Evolutionary conservation across 2,797 vertebrate genomes (phyloP).

Genomic region (Propithecus perrieri): DNA sequence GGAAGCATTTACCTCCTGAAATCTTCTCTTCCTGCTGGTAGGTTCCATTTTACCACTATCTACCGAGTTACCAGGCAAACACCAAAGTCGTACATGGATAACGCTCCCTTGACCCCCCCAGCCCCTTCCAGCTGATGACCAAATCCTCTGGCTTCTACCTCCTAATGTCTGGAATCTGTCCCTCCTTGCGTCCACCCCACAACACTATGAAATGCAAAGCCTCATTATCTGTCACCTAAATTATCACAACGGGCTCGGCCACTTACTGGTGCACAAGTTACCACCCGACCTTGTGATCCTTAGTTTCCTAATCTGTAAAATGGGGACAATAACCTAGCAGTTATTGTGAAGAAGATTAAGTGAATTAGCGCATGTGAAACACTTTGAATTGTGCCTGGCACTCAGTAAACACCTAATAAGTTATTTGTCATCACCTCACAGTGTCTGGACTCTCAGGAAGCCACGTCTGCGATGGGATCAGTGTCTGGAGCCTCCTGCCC

Average conservation of each 20-base stretch:
- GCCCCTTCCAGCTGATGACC: background rate
- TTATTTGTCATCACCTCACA: background rate
- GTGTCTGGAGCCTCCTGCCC: too few relatives aligned
- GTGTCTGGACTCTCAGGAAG: background rate
- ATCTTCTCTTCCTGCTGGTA: background rate
- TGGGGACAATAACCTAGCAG: background rate
- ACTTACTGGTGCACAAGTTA: background rate
- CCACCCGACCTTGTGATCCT: background rate
- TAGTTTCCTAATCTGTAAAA: background rate
- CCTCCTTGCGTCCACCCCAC: background rate
- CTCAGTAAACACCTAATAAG: background rate
- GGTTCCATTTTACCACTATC: background rate
- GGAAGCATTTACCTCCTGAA: background rate
- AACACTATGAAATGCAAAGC: background rate
- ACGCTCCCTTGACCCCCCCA: too few relatives aligned
- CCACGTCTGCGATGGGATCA: rapidly evolving
- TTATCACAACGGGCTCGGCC: background rate
- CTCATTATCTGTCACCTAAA: background rate
- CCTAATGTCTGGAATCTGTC: background rate
- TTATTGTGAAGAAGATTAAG: background rate
- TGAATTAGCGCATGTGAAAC: background rate
- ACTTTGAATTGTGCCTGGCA: background rate
- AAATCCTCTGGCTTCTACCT: background rate
- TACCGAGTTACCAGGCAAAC: background rate
- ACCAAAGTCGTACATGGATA: background rate